phyloP scores from a whole-genome alignment of 2,888 invertebrate species.

The Drosophila atripex region DNA sequence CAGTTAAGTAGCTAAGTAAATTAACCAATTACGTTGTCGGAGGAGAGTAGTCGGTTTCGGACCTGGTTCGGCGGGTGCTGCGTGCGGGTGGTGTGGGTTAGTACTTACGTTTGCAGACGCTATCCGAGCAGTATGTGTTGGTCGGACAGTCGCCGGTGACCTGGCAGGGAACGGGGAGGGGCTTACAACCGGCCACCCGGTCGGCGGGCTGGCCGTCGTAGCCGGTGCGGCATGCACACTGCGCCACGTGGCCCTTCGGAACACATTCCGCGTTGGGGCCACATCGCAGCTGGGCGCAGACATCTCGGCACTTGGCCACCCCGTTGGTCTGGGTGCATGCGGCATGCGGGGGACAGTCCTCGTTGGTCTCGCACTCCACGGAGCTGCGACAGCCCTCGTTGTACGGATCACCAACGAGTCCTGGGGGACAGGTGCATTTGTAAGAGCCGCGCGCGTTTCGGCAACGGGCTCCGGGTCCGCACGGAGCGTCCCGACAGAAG shows the following conservation, averaged over 20 bases:
- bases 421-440: conserved; percentile 91
- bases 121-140: conserved; percentile 92
- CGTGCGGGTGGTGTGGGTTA: conserved; percentile 52
- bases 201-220: conserved; percentile 91
- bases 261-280: conserved; percentile 93
- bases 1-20: conserved; percentile 28
- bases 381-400: conserved; percentile 92
- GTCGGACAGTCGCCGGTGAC: conserved; percentile 89
- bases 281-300: conserved; percentile 91
- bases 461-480: conserved; percentile 92
- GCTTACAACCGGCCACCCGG: conserved; percentile 89
- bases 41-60: conserved; percentile 37
- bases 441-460: conserved; percentile 91
- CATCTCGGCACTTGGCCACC: conserved; percentile 92
- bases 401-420: conserved; percentile 93
- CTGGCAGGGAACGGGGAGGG: conserved; percentile 89
- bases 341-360: conserved; percentile 92
- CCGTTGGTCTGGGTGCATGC: conserved; percentile 90
- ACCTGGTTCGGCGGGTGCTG: conserved; percentile 27
- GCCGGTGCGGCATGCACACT: conserved; percentile 91
- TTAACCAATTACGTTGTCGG: conserved; percentile 47
- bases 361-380: conserved; percentile 91
- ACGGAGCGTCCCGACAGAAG: conserved; percentile 91
- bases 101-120: conserved; percentile 91
- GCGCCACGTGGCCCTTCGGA: conserved; percentile 89